Percentiles rank a stretch among this genome's conserved stretches.
These are phyloP conservation scores for Drosophila eohydei DNA, from an alignment of 2,888 invertebrate species.

Conservation along the genomic window DNA sequence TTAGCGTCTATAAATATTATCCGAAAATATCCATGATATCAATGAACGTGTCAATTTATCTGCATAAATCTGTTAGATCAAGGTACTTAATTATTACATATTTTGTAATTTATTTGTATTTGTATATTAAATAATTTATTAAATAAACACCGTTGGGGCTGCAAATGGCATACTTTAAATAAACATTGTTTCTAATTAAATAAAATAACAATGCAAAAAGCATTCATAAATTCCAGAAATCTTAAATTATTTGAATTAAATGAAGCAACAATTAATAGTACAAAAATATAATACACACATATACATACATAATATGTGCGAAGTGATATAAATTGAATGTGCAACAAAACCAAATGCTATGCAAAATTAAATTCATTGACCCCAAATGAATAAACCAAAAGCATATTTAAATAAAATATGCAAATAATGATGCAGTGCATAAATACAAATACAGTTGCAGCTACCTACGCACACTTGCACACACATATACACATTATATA, in stretches of 20 bases:
- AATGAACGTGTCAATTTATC: neutral
- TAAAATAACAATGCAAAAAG: neutral
- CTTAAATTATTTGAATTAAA: slow-evolving; percentile 1
- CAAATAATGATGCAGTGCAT: slow-evolving; percentile 47
- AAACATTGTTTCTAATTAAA: neutral
- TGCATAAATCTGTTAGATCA: neutral
- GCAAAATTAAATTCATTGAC: slow-evolving; percentile 67
- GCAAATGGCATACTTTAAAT: neutral
- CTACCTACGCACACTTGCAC: neutral
- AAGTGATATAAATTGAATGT: slow-evolving; percentile 23
- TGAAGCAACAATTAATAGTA: slow-evolving; percentile 10
- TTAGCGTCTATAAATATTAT: neutral
- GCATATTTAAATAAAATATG: slow-evolving; percentile 64
- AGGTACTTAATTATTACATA: neutral
- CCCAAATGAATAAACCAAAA: slow-evolving; percentile 46
- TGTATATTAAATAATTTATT: neutral
- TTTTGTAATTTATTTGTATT: no score
- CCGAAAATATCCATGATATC: neutral
- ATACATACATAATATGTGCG: neutral
- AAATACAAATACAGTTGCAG: slow-evolving; percentile 11
- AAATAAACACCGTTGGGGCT: neutral
- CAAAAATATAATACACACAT: neutral
- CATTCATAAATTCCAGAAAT: neutral
- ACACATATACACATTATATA: neutral
- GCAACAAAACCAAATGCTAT: slow-evolving; percentile 34